These are phyloP conservation scores for Drosophila watanabei DNA, from an alignment of 1,140 invertebrate genomes.

Conservation along the genomic window DNA sequence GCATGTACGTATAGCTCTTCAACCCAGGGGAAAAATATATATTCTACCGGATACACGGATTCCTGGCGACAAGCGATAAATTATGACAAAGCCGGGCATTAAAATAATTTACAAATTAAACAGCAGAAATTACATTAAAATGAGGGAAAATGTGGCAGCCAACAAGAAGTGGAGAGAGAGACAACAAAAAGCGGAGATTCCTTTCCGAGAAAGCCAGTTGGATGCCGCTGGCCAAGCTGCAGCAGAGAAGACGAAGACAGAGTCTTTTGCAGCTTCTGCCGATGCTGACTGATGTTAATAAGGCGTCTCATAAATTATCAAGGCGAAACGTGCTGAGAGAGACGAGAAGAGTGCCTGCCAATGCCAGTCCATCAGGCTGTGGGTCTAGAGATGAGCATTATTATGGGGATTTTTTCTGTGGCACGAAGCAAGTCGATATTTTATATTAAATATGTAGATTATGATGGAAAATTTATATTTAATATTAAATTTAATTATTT, in stretches of 20 bases:
- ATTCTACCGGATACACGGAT: slow-evolving; percentile 28
- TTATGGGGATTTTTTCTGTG: not conserved
- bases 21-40: not conserved
- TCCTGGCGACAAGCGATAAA: slow-evolving; percentile 44
- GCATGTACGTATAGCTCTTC: slow-evolving; percentile 44
- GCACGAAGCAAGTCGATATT: not conserved
- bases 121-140: slow-evolving; percentile 79
- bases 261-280: slow-evolving; percentile 37
- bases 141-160: slow-evolving; percentile 64
- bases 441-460: not conserved
- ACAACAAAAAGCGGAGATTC: slow-evolving; percentile 65
- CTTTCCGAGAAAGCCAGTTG: slow-evolving; percentile 78
- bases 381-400: slow-evolving; percentile 32
- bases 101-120: slow-evolving; percentile 82
- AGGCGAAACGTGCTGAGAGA: slow-evolving; percentile 72
- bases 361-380: slow-evolving; percentile 24
- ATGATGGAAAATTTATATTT: no score
- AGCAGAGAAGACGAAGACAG: slow-evolving; percentile 6
- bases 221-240: slow-evolving; percentile 41
- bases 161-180: slow-evolving; percentile 1
- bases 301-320: slow-evolving; percentile 84
- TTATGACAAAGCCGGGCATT: slow-evolving; percentile 58
- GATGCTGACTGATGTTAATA: slow-evolving; percentile 80
- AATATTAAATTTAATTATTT: no score
- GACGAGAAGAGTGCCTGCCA: slow-evolving; percentile 50